Evolutionary conservation across 2,797 vertebrate species (phyloP), one percentile per base, ranked within the genome.

Genomic region (Sciurus vulgaris): DNA sequence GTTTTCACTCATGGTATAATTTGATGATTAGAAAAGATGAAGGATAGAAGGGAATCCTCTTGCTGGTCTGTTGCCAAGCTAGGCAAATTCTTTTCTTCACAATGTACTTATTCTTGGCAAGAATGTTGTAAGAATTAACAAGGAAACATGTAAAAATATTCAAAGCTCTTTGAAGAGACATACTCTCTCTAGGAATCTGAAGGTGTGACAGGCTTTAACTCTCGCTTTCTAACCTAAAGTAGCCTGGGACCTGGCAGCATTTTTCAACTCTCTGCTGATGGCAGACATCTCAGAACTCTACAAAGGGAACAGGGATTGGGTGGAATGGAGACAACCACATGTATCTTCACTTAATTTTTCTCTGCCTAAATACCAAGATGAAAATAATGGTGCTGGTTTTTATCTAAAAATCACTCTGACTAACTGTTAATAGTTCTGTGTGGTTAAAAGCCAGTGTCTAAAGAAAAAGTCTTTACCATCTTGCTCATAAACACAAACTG

Each of bases 101-200:
- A 89, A 15, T 63, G 72, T 38, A 91, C 59, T 92, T 59, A 30
- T 44, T 93, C 84, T 76, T 86, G 87, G 77, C 94, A 95, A 74
- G 28, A 96, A 93, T 83, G 56, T 6, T 91, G 13, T 51, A 13
- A 97, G 90, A 97, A 93, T 87, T 94, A 96, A 96, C 83, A 94
- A 94, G 63, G 85, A 61, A 84, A 65, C 56, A 65, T 30, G 85
- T 85, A 38, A 89, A 95, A 94, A 89, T 41, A 89, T 30, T 77
- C n/a, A 33, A 33, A 84, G 59, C 51, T 91, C 93, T 89, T 44
- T 78, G 49, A 96, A 94, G 70, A 95, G 94, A 86, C 30, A 51
- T 63, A 35, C 73, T 84, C 72, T 93, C 59, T 94, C 82, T 76
- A 93, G 78, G 54, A 91, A 96, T 72, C 54, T 89, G 47, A 67